These are phyloP conservation scores for Hypotaenidia okinawae DNA, from an alignment of 2,797 vertebrate genomes.

Conservation along the genomic window DNA sequence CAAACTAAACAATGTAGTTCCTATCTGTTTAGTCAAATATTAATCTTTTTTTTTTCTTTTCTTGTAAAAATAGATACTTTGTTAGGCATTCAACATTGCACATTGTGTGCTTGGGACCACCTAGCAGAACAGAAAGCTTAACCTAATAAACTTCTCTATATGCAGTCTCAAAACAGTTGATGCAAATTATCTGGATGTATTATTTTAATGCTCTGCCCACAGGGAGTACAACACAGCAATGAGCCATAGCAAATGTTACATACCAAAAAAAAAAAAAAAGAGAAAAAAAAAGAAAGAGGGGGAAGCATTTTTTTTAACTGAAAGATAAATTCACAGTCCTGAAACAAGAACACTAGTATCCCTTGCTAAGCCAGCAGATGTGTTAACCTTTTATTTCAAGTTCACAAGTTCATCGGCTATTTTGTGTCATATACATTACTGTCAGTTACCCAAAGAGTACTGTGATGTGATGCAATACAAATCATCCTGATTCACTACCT, in stretches of 20 bases:
- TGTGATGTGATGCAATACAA: not conserved
- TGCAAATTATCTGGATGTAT: slow-evolving; percentile 56
- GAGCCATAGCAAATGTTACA: not conserved
- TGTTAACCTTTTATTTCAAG: slow-evolving; percentile 13
- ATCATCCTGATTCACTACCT: not conserved
- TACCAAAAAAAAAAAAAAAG: not conserved
- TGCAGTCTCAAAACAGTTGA: slow-evolving; percentile 29
- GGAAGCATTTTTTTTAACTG: not conserved
- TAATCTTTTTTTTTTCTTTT: not conserved
- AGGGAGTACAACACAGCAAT: slow-evolving; percentile 3
- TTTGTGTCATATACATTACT: not conserved
- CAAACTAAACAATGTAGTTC: not conserved
- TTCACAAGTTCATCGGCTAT: not conserved
- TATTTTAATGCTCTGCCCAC: slow-evolving; percentile 5
- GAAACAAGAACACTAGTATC: not conserved
- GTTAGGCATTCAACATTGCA: not conserved
- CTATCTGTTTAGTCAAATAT: not conserved
- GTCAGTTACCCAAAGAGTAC: not conserved
- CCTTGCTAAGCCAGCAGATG: not conserved
- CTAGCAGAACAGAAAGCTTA: not conserved
- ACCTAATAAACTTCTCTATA: slow-evolving; percentile 33
- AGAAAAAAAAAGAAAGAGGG: not conserved
- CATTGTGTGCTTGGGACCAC: not conserved
- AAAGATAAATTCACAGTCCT: slow-evolving; percentile 24
- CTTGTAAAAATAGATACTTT: not conserved